Percentiles rank a stretch among this genome's conserved stretches.
Evolutionary conservation across 2,888 invertebrate species (phyloP).

Genomic region (Dasypolia templi): DNA sequence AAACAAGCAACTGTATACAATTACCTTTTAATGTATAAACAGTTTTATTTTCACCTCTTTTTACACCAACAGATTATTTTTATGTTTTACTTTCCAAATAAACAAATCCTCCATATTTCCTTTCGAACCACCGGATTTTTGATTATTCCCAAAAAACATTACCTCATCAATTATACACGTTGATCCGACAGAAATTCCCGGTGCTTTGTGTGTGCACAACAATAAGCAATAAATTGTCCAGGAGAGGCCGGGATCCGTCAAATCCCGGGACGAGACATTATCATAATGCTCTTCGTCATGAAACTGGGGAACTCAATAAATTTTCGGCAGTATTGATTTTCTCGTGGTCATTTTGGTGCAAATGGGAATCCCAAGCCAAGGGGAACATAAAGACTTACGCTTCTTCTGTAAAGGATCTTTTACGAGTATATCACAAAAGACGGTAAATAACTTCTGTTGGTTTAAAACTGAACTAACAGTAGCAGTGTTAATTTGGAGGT

Average conservation of each 20-base stretch:
- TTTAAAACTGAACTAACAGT: too few species aligned
- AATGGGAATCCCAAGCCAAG: conserved; percentile 24
- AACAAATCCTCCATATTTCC: conserved; percentile 3
- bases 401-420: neutral
- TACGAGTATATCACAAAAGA: neutral
- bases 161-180: conserved; percentile 56
- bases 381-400: too few species aligned
- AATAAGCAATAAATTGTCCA: conserved; percentile 67
- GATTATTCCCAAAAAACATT: conserved; percentile 43
- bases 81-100: neutral
- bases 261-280: conserved; percentile 63
- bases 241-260: conserved; percentile 64
- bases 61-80: too few species aligned
- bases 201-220: conserved; percentile 58
- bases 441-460: neutral
- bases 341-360: conserved; percentile 29
- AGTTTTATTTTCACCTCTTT: too few species aligned
- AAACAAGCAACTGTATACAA: neutral
- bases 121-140: conserved; percentile 25
- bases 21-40: too few species aligned
- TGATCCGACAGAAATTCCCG: conserved; percentile 49
- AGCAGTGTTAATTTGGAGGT: too few species aligned
- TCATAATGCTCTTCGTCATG: conserved; percentile 64
- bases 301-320: conserved; percentile 55
- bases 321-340: conserved; percentile 58